Evolutionary conservation across 1,140 invertebrate genomes (phyloP), one percentile per base, ranked within the genome.

Genomic region (Brachionus rotundiformis): DNA sequence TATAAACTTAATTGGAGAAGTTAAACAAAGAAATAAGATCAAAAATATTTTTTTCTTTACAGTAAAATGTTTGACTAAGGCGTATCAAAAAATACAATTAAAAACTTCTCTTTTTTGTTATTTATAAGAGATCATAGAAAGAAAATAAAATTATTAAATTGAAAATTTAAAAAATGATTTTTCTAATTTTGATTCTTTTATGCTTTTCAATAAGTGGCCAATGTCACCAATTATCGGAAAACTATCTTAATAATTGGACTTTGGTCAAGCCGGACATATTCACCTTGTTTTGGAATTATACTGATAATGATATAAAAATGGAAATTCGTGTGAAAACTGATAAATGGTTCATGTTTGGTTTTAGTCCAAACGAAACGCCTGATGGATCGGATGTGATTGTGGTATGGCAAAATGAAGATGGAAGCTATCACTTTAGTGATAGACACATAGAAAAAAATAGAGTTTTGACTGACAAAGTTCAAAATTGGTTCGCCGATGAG

Each of bases 331-430:
- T 75, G 23, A 41, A 44, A 31, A 82, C 81, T 4, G 31, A 41
- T 44, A 36, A 27, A 10, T 82, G 81, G 81, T 23, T 79, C 16
- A 19, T 54, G 36, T 75, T 82, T 41, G 81, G 81, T 8, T 54
- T 82, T 1, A 47, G 16, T 11, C 75, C 81, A 0, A 44, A 76
- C 16, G 75, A 31, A 3, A 19, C 36, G 6, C 19, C 79, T 2
- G 36, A 82, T 25, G 33, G 31, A 7, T 82, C 81, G 8, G 81
- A 82, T 54, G 81, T 81, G 0, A 44, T 82, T 27, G 10, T 79
- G 13, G 68, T 33, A 23, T 82, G 73, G 61, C n/a, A 81, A 10
- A 36, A 82, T 6, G 33, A 75, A 6, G 61, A 61, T 16, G 41
- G 73, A 41, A 82, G 19, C 8, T 19, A 61, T 19, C 36, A 47